Evolutionary conservation across 2,888 invertebrate genomes (phyloP).

Genomic region (Sarcophaga subvicina): DNA sequence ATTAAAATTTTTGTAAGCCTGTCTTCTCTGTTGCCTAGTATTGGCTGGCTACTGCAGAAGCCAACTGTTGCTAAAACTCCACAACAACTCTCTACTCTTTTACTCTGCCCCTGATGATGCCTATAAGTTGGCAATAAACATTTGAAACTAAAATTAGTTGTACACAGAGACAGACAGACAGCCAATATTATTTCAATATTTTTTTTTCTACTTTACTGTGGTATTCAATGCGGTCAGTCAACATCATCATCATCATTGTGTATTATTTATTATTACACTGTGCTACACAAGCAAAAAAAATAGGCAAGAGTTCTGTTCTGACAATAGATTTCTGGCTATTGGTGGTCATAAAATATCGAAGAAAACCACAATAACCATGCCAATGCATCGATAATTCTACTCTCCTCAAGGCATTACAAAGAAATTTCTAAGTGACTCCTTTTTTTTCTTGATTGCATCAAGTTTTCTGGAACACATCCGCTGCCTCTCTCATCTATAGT

Average conservation of each 20-base stretch:
- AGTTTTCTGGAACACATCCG: too few relatives aligned
- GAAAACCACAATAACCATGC: too few relatives aligned
- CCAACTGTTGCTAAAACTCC: constrained; percentile 17
- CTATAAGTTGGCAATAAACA: constrained; percentile 23
- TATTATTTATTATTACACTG: neutral
- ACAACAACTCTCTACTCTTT: neutral
- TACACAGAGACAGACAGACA: neutral
- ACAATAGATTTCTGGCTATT: too few relatives aligned
- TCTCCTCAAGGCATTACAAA: too few relatives aligned
- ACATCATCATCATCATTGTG: neutral
- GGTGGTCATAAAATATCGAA: too few relatives aligned
- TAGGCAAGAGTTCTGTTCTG: too few relatives aligned
- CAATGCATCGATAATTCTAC: too few relatives aligned
- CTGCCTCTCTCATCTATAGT: too few relatives aligned
- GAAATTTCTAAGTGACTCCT: too few relatives aligned
- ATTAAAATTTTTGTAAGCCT: constrained; percentile 30
- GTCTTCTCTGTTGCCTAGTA: neutral
- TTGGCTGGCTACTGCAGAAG: neutral
- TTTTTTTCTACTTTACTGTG: neutral
- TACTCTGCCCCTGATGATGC: neutral
- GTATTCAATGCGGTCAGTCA: constrained; percentile 15
- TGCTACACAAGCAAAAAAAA: too few relatives aligned
- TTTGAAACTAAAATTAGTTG: neutral
- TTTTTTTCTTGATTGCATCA: too few relatives aligned
- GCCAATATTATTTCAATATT: too few relatives aligned